Percentiles rank a stretch among this genome's conserved stretches.
Conservation (phyloP, 1,140 invertebrate species). For the Trichonephila clavipes region DNA sequence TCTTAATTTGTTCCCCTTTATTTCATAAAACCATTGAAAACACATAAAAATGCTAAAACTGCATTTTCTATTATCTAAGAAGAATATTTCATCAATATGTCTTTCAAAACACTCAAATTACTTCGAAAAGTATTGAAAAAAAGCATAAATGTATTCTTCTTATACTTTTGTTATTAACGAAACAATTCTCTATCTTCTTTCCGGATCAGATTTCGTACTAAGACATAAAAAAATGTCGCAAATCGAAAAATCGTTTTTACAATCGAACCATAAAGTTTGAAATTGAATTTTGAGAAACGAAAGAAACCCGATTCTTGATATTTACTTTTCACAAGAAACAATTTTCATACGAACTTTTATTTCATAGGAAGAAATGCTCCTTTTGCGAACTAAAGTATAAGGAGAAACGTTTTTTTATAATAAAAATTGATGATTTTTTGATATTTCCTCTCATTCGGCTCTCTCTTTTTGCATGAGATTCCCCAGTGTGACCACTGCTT, state of each 20-base stretch:
- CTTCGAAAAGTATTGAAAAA: too few relatives aligned
- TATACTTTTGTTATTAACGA: too few relatives aligned
- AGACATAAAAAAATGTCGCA: neutral
- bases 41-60: too few relatives aligned
- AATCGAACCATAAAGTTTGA: constrained; percentile 46
- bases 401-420: constrained; percentile 47
- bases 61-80: too few relatives aligned
- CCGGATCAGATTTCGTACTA: neutral
- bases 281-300: constrained; percentile 39
- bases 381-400: neutral
- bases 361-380: constrained; percentile 30
- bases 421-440: constrained; percentile 2
- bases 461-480: too few relatives aligned
- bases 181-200: too few relatives aligned
- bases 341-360: constrained; percentile 51
- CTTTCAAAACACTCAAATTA: too few relatives aligned
- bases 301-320: constrained; percentile 7
- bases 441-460: neutral
- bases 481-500: neutral
- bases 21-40: too few relatives aligned
- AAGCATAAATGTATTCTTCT: too few relatives aligned
- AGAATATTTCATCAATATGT: too few relatives aligned
- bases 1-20: too few relatives aligned
- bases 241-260: constrained; percentile 56
- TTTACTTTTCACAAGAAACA: constrained; percentile 39